Base-by-base conservation (phyloP, 2,888 invertebrate species). In the Monoplex corrugatus region DNA sequence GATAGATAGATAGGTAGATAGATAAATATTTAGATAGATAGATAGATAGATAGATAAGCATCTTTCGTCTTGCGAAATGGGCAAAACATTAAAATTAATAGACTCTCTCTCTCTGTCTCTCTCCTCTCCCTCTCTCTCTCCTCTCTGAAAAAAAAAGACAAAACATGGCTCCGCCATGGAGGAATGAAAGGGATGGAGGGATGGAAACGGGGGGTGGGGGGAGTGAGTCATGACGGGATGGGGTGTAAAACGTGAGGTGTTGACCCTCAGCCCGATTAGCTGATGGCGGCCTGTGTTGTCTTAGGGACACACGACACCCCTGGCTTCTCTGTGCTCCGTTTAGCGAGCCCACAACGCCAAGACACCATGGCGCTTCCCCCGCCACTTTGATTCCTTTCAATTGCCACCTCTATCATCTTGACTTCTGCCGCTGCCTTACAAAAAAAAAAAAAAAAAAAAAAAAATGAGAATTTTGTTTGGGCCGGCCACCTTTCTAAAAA, bases 221-320 rank as follows among this genome's bases (percentile, higher is more conserved):
- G 1, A 40, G 87, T 80, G 87, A 80, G 80, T 87, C 87, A 78
- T 10, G 45, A 28, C 57, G 50, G 57, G 40, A 32, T 40, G 44
- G 78, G 50, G 57, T 82, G 35, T 87, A 28, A 87, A 87, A 87
- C 87, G 87, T 87, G 87, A 87, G 87, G 57, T 0, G 35, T n/a
- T 38, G 87, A 43, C 63, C n/a, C n/a, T 10, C 57, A 3, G 57
- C 16, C 19, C 87, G 87, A 87, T 87, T 80, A 87, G 87, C n/a
- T 82, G 38, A 23, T 38, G 82, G 82, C 43, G 32, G 50, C 28
- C 50, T 78, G 44, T 87, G 87, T 87, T 87, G 87, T 82, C 87
- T 82, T 87, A 43, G 87, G 50, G 57, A 80, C 87, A 87, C 10
- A 87, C 82, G 87, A 87, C 44, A 50, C 87, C 28, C 23, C 40